These are phyloP conservation scores for Alosa alosa DNA, from an alignment of 2,113 vertebrate genomes.

Conservation along the genomic window DNA sequence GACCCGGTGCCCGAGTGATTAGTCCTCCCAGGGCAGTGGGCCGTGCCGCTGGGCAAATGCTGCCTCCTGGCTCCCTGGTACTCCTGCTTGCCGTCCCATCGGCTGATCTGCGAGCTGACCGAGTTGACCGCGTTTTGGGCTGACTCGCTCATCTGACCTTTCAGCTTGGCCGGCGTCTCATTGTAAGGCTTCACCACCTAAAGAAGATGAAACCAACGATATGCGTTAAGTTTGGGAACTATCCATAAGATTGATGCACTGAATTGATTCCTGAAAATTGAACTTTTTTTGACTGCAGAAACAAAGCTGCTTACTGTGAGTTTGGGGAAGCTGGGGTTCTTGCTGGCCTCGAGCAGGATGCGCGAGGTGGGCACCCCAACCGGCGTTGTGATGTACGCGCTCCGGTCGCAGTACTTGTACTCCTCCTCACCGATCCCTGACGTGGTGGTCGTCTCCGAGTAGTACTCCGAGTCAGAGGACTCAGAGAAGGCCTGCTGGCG, in stretches of 20 bases:
- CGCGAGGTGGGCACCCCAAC: slow-evolving; percentile 61
- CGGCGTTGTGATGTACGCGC: slow-evolving; percentile 63
- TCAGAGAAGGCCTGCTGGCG: slow-evolving; percentile 72
- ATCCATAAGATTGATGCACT: neutral
- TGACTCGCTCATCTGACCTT: slow-evolving; percentile 63
- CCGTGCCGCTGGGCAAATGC: slow-evolving; percentile 62
- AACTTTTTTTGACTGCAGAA: neutral
- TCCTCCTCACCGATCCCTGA: slow-evolving; percentile 73
- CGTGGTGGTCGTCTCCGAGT: slow-evolving; percentile 75
- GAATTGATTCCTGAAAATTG: neutral
- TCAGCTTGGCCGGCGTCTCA: slow-evolving; percentile 61
- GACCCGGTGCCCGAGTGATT: slow-evolving; percentile 65
- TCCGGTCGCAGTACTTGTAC: slow-evolving; percentile 67
- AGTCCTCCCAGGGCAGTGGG: slow-evolving; percentile 65
- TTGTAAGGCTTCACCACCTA: slow-evolving; percentile 83
- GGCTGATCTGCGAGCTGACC: slow-evolving; percentile 62
- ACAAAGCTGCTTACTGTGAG: slow-evolving; percentile 70
- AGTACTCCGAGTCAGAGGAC: slow-evolving; percentile 76
- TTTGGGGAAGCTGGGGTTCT: slow-evolving; percentile 78
- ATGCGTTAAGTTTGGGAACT: neutral
- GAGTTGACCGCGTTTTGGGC: slow-evolving; percentile 60
- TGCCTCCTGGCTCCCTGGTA: slow-evolving; percentile 57
- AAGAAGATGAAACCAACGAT: neutral
- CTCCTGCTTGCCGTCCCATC: slow-evolving; percentile 70
- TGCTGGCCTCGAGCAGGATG: slow-evolving; percentile 82